Percentiles rank a stretch among this genome's conserved stretches.
Evolutionary conservation across 2,797 vertebrate genomes (phyloP).

Genomic region (Eremophila alpestris): DNA sequence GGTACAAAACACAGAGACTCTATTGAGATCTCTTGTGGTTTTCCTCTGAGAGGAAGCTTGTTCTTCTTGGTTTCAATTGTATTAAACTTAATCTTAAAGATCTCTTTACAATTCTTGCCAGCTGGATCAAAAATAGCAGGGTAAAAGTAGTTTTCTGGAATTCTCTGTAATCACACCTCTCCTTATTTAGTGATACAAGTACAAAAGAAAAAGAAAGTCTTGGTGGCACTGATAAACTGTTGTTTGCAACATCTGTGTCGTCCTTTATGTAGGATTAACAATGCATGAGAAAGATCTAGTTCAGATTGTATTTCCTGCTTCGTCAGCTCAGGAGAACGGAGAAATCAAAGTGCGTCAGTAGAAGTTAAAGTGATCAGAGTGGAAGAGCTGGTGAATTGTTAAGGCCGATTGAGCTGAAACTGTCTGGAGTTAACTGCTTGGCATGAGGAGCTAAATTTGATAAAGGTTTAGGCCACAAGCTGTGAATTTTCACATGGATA

Average conservation of each 20-base stretch:
- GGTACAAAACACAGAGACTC: not conserved
- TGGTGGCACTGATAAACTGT: not conserved
- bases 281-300: not conserved
- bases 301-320: conserved; percentile 31
- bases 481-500: not conserved
- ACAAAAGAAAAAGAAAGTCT: not conserved
- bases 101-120: not conserved
- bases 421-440: not conserved
- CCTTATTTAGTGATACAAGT: not conserved
- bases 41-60: not conserved
- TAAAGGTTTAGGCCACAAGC: not conserved
- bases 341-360: not conserved
- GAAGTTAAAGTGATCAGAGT: not conserved
- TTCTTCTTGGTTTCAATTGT: not conserved
- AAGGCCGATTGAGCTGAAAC: not conserved
- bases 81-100: not conserved
- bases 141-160: not conserved
- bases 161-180: not conserved
- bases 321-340: not conserved
- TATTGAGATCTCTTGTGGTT: not conserved
- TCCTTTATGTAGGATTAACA: not conserved
- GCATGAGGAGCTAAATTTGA: not conserved
- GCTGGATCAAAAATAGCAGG: not conserved
- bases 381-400: not conserved
- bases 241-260: not conserved